These are phyloP conservation scores for Orthonychiurus folsomi DNA, from an alignment of 2,888 invertebrate genomes.

Conservation along the genomic window DNA sequence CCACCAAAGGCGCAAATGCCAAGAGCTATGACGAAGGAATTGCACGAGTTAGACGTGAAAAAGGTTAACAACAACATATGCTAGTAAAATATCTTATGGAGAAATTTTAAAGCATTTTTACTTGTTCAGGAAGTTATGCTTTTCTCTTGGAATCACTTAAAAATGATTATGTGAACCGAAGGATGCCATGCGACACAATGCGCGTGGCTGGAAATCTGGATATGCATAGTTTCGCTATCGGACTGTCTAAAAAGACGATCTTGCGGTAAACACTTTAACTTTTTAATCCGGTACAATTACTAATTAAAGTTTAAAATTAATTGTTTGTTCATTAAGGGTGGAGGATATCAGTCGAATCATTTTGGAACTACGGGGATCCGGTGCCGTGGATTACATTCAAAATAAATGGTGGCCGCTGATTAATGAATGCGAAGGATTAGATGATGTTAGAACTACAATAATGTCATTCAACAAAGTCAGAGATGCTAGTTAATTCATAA, in stretches of 20 bases:
- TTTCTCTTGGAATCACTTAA: neutral
- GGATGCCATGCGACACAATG: neutral
- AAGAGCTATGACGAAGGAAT: neutral
- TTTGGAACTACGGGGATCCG: neutral
- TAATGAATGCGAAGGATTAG: neutral
- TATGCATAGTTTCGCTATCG: neutral
- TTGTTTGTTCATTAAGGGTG: too few relatives aligned
- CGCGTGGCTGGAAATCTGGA: neutral
- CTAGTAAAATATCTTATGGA: too few relatives aligned
- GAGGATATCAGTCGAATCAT: neutral
- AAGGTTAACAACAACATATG: too few relatives aligned
- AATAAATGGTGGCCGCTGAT: neutral
- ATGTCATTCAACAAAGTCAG: too few relatives aligned
- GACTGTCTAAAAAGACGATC: neutral
- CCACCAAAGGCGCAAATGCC: neutral
- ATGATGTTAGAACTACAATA: neutral
- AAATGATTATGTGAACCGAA: neutral
- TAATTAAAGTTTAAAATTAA: too few relatives aligned
- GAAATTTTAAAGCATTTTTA: too few relatives aligned
- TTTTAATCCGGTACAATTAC: too few relatives aligned
- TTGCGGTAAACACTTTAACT: neutral
- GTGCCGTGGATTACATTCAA: neutral
- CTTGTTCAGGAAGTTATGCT: neutral
- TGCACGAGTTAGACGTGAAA: neutral
- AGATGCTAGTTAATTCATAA: too few relatives aligned